Percentiles rank a stretch among this genome's conserved stretches.
These are phyloP conservation scores for Gallirallus australis DNA, from an alignment of 2,797 vertebrate species.

Conservation along the genomic window DNA sequence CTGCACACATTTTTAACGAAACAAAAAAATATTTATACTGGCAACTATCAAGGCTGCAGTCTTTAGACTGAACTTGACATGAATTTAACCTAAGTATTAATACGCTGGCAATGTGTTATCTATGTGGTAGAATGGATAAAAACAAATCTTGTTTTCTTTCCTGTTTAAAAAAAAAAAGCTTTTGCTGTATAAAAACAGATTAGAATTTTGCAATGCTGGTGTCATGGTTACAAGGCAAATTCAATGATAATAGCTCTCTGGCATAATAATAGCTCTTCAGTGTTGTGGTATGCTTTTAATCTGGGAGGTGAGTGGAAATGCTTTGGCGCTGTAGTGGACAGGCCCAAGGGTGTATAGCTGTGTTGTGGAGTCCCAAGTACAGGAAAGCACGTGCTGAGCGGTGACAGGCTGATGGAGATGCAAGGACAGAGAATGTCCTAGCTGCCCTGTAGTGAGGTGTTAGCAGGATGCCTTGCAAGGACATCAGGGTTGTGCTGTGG, in stretches of 20 bases:
- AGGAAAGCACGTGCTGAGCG: not conserved
- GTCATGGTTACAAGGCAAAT: slow-evolving; percentile 47
- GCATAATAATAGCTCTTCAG: not conserved
- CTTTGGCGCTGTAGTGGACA: not conserved
- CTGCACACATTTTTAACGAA: not conserved
- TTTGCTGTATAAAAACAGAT: not conserved
- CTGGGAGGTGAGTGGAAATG: not conserved
- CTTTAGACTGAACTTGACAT: not conserved
- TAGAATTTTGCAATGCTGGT: not conserved
- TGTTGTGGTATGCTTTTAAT: not conserved
- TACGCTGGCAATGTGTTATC: not conserved
- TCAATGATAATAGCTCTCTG: not conserved
- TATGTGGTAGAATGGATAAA: not conserved
- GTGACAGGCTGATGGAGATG: not conserved
- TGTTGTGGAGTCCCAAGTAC: not conserved
- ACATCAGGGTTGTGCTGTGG: fast-evolving
- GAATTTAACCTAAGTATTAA: not conserved
- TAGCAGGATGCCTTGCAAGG: not conserved
- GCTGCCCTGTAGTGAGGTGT: not conserved
- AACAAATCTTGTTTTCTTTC: not conserved
- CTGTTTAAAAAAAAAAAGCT: not conserved
- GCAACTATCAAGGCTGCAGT: not conserved
- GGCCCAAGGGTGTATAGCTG: not conserved
- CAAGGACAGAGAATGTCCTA: not conserved
- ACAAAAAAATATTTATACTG: not conserved